These are phyloP conservation scores for Hepsetus odoe DNA, from an alignment of 2,113 vertebrate genomes.

Conservation along the genomic window DNA sequence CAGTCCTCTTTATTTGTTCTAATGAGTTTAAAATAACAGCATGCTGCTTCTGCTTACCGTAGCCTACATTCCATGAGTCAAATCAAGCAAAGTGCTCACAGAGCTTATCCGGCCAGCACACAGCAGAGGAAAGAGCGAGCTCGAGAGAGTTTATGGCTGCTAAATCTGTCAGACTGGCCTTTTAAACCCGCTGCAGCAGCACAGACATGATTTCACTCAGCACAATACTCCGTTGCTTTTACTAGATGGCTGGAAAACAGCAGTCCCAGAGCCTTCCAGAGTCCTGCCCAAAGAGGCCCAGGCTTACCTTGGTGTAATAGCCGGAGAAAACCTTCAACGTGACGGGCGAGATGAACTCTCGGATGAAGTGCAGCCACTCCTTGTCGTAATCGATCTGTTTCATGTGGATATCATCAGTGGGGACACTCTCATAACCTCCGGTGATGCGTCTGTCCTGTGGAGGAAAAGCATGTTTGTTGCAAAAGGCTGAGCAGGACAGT, in stretches of 20 bases:
- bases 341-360: conserved; percentile 95
- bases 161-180: not conserved
- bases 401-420: conserved; percentile 98
- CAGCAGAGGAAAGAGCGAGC: not conserved
- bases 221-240: not conserved
- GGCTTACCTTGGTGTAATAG: conserved; percentile 94
- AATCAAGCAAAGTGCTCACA: conserved; percentile 18
- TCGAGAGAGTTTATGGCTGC: not conserved
- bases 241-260: not conserved
- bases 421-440: conserved; percentile 97
- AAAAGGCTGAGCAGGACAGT: too few relatives aligned
- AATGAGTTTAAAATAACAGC: not conserved
- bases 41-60: not conserved
- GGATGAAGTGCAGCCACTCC: conserved; percentile 97
- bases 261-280: not conserved
- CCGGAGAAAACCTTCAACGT: conserved; percentile 95
- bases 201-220: conserved; percentile 27
- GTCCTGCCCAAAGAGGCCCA: too few relatives aligned
- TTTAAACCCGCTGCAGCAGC: not conserved
- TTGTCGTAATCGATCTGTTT: conserved; percentile 89
- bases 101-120: not conserved
- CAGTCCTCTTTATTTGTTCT: not conserved
- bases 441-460: conserved; percentile 90
- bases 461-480: conserved; percentile 21
- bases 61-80: conserved; percentile 38